These are phyloP conservation scores for Sturnira hondurensis DNA, from an alignment of 2,113 vertebrate species.

Conservation along the genomic window DNA sequence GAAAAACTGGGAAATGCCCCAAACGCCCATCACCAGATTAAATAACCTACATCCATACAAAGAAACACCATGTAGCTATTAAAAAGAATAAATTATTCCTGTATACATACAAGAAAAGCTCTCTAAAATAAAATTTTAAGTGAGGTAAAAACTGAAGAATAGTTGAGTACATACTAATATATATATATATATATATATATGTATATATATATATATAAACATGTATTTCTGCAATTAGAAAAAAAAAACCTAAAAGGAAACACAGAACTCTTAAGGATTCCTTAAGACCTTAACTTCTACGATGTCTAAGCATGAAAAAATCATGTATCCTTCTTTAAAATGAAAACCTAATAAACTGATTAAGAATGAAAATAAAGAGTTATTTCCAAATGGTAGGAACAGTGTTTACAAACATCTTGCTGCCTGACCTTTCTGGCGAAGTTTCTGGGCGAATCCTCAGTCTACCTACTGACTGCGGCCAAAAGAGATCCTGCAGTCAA, in stretches of 20 bases:
- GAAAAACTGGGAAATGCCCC: conserved; percentile 21
- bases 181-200: too few relatives aligned
- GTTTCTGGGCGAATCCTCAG: not conserved
- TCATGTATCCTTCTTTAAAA: not conserved
- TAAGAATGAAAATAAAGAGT: not conserved
- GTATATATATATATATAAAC: too few relatives aligned
- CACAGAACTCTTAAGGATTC: not conserved
- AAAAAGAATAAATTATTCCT: conserved; percentile 33
- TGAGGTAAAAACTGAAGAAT: not conserved
- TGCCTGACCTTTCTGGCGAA: not conserved
- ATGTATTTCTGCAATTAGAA: not conserved
- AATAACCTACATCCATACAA: conserved; percentile 26
- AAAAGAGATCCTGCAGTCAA: not conserved
- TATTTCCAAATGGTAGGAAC: not conserved
- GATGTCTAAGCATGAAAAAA: not conserved
- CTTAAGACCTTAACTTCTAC: not conserved
- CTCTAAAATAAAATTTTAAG: conserved; percentile 35
- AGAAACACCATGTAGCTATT: conserved; percentile 32
- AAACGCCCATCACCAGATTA: conserved; percentile 36
- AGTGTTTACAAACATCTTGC: conserved; percentile 23
- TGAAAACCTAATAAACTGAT: conserved; percentile 2
- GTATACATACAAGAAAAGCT: not conserved
- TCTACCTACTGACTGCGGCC: not conserved
- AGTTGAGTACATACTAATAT: not conserved
- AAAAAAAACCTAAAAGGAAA: not conserved